Evolutionary conservation across 2,888 invertebrate species (phyloP), one percentile per base, ranked within the genome.

Genomic region (Lathronympha strigana): DNA sequence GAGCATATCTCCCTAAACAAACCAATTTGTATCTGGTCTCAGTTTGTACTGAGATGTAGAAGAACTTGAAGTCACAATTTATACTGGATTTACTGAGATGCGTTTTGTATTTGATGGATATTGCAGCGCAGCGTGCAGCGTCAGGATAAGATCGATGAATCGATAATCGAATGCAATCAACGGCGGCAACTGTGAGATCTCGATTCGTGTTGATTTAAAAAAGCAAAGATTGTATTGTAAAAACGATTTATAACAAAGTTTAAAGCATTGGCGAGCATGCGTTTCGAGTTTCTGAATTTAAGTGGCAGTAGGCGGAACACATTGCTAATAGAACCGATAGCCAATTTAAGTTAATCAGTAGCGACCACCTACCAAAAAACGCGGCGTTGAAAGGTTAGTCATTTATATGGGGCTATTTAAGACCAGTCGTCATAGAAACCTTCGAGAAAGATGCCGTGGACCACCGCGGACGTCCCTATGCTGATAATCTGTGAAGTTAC

Each of bases 81-180:
- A n/a, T 23, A 23, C n/a, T 47, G 47, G 47, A 23, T 23, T 47
- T 4, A 5, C 23, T 13, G 13, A 8, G 47, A 47, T 47, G 47
- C 47, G 47, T n/a, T 47, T 25, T n/a, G 13, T 47, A 23, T 23
- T 11, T n/a, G 5, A 47, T 23, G 6, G 1, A 2, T 23, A 47
- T 23, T 71, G 67, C 58, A 58, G 57, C 69, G 68, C 47, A 47
- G 47, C 47, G 47, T 47, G 63, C 62, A 54, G 38, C 67, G 57
- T 40, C 40, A 67, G 72, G 73, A 77, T 83, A 81, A 83, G 76
- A 79, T 72, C 75, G 79, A 80, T 80, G 74, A 72, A 75, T 76
- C 77, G 87, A 86, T 86, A 84, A 84, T 77, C 71, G 72, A 74
- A 81, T 75, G 77, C 84, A 87, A 87, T 87, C 84, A 84, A 76